These are phyloP conservation scores for Cinclus cinclus DNA, from an alignment of 2,113 vertebrate species.

Conservation along the genomic window DNA sequence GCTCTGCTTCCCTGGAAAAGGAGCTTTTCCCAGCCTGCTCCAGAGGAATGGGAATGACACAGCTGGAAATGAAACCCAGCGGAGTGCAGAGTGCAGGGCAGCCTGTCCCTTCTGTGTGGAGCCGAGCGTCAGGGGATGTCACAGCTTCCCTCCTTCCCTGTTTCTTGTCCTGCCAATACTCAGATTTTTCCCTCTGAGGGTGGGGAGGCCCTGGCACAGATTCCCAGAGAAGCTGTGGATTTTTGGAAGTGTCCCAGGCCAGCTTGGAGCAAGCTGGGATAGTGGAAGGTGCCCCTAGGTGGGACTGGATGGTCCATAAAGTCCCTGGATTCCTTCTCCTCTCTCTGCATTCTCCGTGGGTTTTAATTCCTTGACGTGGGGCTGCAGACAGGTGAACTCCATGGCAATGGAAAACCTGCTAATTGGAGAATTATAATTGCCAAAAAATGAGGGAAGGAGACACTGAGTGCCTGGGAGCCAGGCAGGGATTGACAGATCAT, in stretches of 20 bases:
- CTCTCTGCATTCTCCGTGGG: background rate
- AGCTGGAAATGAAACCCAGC: background rate
- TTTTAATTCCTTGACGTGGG: background rate
- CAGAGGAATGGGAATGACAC: background rate
- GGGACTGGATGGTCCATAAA: background rate
- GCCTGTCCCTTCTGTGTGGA: background rate
- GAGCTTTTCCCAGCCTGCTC: background rate
- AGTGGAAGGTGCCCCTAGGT: background rate
- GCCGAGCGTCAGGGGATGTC: background rate
- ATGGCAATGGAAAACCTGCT: background rate
- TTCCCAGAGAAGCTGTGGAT: background rate
- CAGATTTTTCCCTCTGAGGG: background rate
- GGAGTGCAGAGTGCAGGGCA: background rate
- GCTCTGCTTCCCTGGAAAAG: background rate
- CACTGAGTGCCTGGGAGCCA: accelerated
- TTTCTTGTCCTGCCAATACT: background rate
- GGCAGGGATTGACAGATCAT: background rate
- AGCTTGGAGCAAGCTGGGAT: background rate
- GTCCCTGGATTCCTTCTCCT: background rate
- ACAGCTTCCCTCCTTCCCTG: background rate
- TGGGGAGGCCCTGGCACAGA: background rate
- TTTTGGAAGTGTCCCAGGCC: background rate
- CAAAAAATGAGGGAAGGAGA: background rate
- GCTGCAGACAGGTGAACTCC: background rate
- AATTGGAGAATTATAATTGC: background rate